Conservation (phyloP, 2,113 vertebrate genomes). For the Nerophis ophidion region DNA sequence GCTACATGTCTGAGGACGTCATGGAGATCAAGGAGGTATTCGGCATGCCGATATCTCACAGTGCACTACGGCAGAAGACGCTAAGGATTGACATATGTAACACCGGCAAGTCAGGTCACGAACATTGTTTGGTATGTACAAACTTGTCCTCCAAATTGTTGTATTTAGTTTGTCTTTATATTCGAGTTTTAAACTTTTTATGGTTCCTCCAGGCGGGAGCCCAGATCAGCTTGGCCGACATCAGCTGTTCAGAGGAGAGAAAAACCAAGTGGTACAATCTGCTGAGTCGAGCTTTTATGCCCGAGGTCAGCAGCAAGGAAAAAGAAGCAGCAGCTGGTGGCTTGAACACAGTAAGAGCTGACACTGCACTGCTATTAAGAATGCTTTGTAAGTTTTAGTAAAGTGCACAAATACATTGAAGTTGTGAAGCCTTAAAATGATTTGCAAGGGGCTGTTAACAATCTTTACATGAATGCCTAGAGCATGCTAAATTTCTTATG, state of each 20-base stretch:
- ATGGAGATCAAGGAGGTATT: slow-evolving; percentile 84
- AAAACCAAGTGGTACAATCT: slow-evolving; percentile 90
- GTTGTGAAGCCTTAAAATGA: not conserved
- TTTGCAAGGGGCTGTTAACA: no score
- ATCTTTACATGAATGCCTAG: no score
- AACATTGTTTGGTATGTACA: slow-evolving; percentile 83
- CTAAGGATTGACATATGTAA: slow-evolving; percentile 86
- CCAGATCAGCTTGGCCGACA: slow-evolving; percentile 91
- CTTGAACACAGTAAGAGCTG: slow-evolving; percentile 26
- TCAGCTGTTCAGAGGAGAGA: slow-evolving; percentile 78
- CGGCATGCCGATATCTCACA: slow-evolving; percentile 80
- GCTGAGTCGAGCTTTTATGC: slow-evolving; percentile 78
- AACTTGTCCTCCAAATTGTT: not conserved
- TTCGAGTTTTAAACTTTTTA: not conserved
- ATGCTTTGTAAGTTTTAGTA: not conserved
- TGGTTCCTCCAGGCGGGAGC: slow-evolving; percentile 78
- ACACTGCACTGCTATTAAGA: not conserved
- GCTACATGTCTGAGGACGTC: slow-evolving; percentile 65
- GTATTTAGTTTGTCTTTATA: not conserved
- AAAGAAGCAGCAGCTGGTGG: slow-evolving; percentile 16
- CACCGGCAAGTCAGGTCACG: slow-evolving; percentile 74
- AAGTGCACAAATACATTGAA: not conserved
- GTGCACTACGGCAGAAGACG: slow-evolving; percentile 86
- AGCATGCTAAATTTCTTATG: no score
- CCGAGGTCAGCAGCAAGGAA: slow-evolving; percentile 72